phyloP scores from a whole-genome alignment of 2,888 invertebrate genomes.

The Hirudinaria manillensis region DNA sequence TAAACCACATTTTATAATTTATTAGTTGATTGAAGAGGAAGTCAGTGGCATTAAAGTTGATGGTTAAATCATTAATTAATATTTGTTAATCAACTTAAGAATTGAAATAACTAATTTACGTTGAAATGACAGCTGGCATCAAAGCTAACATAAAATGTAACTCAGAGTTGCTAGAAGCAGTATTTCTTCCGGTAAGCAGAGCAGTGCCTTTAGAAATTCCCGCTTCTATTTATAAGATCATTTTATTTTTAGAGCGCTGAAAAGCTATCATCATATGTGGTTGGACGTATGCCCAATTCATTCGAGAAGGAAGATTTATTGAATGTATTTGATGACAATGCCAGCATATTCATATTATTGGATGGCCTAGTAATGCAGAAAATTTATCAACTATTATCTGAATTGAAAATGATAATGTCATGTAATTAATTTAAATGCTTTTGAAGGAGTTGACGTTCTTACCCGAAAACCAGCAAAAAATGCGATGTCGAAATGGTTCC shows the following conservation, averaged over 20 bases:
- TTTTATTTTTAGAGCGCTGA: not conserved
- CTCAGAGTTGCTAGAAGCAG: not conserved
- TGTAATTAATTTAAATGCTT: not conserved
- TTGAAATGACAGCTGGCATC: not conserved
- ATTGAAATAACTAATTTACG: not conserved
- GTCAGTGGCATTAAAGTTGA: not conserved
- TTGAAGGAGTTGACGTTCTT: not conserved
- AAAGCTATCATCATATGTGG: not conserved
- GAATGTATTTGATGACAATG: not conserved
- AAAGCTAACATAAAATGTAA: not conserved
- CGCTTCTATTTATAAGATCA: not conserved
- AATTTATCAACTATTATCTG: no score
- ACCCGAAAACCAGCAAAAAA: not conserved
- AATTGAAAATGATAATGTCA: no score
- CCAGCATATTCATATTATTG: not conserved
- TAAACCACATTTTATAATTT: not conserved
- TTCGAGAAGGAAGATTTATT: not conserved
- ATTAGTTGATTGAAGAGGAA: not conserved
- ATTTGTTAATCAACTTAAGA: not conserved
- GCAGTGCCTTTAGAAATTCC: not conserved
- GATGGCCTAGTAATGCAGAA: not conserved
- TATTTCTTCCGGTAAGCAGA: not conserved
- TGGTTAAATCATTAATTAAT: not conserved
- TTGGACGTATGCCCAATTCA: not conserved
- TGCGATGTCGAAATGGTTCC: not conserved